A percentile compares a stretch with the other conserved stretches of the same genome.
phyloP scores from a whole-genome alignment of 2,113 vertebrate species.

The Muntiacus muntjak region DNA sequence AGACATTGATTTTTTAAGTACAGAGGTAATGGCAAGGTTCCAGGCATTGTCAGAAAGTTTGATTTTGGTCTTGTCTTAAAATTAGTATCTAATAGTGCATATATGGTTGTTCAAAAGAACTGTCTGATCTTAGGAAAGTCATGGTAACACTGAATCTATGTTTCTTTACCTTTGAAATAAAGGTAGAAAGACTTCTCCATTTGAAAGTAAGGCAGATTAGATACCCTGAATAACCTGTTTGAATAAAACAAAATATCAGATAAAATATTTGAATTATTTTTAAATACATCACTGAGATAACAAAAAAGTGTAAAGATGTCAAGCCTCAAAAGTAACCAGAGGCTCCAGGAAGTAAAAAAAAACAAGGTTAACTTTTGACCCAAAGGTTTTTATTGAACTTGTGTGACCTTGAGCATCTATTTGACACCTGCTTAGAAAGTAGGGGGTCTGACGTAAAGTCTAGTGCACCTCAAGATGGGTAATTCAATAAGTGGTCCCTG shows the following conservation, averaged over 20 bases:
- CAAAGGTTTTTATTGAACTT: neutral
- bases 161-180: constrained; percentile 28
- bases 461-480: neutral
- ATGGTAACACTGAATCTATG: neutral
- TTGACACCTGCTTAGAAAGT: neutral
- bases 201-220: neutral
- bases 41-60: neutral
- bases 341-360: neutral
- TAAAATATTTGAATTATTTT: neutral
- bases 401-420: neutral
- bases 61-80: constrained; percentile 15
- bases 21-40: neutral
- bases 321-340: neutral
- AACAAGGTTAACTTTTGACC: neutral
- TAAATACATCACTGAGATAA: neutral
- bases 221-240: neutral
- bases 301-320: neutral
- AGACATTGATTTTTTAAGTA: neutral
- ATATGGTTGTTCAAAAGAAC: neutral
- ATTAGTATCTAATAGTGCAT: neutral
- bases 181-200: neutral
- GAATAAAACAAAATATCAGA: neutral
- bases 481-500: neutral
- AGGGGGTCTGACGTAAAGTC: neutral
- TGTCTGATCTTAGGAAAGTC: neutral